Evolutionary conservation across 2,113 vertebrate genomes (phyloP), one percentile per base, ranked within the genome.

Genomic region (Albula goreensis): DNA sequence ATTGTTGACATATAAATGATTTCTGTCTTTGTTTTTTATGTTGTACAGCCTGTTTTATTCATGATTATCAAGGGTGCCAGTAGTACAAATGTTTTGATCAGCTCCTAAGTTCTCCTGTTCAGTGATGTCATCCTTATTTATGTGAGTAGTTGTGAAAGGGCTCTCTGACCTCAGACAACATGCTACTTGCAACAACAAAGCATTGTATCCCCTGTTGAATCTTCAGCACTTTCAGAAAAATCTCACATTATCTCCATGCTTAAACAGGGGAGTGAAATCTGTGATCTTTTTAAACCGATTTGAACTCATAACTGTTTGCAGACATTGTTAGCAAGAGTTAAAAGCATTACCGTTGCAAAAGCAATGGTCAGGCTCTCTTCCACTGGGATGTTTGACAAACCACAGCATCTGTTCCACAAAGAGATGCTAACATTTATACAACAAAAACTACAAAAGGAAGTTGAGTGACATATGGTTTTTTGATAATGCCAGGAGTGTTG

Each of bases 161-260:
- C 85, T 86, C 52, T 51, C 50, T 63, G 56, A 81, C 53, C 88
- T 86, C 49, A 88, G 41, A 22, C 85, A 88, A 53, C 80, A 86
- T 15, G 80, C 82, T 83, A 22, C 81, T 57, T 80, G 85, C 80
- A 86, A 88, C 57, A 86, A 85, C 82, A 79, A n/a, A 22, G 78
- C 78, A 83, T 31, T 79, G 50, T 82, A 84, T 63, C 84, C 49
- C 84, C 82, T 63, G 19, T 80, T 81, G 13, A 74, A 60, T 50
- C 53, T 74, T 50, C 53, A 85, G 63, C 86, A 60, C 82, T 87
- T 10, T 60, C 85, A 87, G 83, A 77, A 85, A 81, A 80, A 51
- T 52, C 31, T 77, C 51, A 78, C 31, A 52, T 66, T 79, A 83
- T 79, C 83, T 60, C 83, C 81, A 77, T 84, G 88, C 89, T 85